Conservation (phyloP, 1,140 invertebrate genomes). For the Dinothrombium tinctorium region DNA sequence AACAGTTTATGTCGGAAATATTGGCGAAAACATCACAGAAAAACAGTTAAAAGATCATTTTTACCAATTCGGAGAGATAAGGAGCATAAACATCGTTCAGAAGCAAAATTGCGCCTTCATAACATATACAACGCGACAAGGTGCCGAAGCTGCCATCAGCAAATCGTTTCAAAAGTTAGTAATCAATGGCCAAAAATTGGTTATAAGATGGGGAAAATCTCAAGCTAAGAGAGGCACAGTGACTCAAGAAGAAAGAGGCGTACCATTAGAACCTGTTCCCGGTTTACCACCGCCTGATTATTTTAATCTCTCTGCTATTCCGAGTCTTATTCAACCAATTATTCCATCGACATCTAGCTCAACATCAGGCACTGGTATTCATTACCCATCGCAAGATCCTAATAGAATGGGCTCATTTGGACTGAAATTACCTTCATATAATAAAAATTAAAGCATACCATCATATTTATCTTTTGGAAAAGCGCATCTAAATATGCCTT, state of each 20-base stretch:
- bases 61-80: conserved; percentile 97
- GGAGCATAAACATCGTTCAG: conserved; percentile 66
- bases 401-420: conserved; percentile 43
- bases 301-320: conserved; percentile 9
- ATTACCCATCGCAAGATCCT: conserved; percentile 87
- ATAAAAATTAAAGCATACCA: no score
- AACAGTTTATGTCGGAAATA: conserved; percentile 79
- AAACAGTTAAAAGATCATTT: conserved; percentile 77
- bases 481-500: no score
- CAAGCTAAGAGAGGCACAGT: conserved; percentile 35
- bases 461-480: no score
- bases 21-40: conserved; percentile 67
- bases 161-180: conserved; percentile 89
- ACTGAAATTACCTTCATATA: no score
- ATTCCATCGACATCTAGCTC: conserved; percentile 1
- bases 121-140: conserved; percentile 66
- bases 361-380: conserved; percentile 29
- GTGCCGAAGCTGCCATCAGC: conserved; percentile 81
- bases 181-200: conserved; percentile 55
- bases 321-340: conserved; percentile 8
- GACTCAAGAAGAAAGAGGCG: conserved; percentile 17
- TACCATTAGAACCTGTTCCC: conserved; percentile 54
- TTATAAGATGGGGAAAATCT: conserved; percentile 89
- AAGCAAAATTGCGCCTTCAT: conserved; percentile 95
- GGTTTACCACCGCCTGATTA: conserved; percentile 33